Evolutionary conservation across 2,888 invertebrate species (phyloP).

Genomic region (Lepidonotus clava): DNA sequence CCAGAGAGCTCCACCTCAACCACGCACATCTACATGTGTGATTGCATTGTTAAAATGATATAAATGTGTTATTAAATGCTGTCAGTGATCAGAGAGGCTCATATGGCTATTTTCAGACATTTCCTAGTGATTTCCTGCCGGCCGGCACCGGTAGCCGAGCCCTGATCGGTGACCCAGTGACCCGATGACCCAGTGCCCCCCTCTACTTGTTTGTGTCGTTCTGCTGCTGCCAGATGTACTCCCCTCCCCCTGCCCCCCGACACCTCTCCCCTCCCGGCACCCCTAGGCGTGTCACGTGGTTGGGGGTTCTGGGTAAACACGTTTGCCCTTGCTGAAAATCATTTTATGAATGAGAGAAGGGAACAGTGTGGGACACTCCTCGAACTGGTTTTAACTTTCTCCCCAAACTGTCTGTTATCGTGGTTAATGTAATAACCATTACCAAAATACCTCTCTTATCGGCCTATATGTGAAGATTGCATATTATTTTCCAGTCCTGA

Average conservation of each 20-base stretch:
- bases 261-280: background rate
- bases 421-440: too few species aligned
- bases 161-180: slow-evolving; percentile 47
- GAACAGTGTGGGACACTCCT: too few species aligned
- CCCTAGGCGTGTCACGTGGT: too few species aligned
- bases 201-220: slow-evolving; percentile 49
- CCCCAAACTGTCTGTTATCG: too few species aligned
- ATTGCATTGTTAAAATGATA: background rate
- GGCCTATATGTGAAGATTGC: too few species aligned
- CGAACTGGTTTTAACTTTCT: too few species aligned
- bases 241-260: background rate
- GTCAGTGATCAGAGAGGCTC: background rate
- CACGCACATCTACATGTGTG: background rate
- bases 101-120: background rate
- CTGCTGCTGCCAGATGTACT: background rate
- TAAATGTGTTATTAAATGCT: background rate
- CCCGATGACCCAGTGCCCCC: slow-evolving; percentile 43
- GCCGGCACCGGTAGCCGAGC: too few species aligned
- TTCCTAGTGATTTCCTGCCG: too few species aligned
- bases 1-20: background rate
- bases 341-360: slow-evolving; percentile 18
- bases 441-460: too few species aligned
- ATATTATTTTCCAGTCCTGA: too few species aligned
- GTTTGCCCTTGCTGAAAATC: background rate
- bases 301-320: slow-evolving; percentile 23